A percentile compares a stretch with the other conserved stretches of the same genome.
These are phyloP conservation scores for Sthenelais limicola DNA, from an alignment of 2,888 invertebrate species.

Conservation along the genomic window DNA sequence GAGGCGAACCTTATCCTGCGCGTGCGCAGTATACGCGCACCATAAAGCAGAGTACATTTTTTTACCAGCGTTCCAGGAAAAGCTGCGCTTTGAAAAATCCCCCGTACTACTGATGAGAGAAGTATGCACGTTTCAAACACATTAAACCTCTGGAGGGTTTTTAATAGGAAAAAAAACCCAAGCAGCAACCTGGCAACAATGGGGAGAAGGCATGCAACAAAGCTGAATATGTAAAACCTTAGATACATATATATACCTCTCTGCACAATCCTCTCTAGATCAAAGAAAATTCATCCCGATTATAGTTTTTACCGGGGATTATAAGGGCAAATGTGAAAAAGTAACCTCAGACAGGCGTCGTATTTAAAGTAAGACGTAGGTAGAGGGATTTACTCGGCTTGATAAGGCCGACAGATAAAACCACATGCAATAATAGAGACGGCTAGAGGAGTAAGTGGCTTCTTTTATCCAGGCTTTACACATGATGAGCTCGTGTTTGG, in stretches of 20 bases:
- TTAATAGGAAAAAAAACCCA: slow-evolving; percentile 15
- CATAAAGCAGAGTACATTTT: slow-evolving; percentile 27
- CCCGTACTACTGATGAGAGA: slow-evolving; percentile 1
- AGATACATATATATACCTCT: slow-evolving; percentile 15
- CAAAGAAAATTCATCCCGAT: slow-evolving; percentile 18
- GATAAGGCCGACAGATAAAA: no score
- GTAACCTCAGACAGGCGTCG: no score
- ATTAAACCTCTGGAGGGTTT: slow-evolving; percentile 22
- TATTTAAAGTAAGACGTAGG: no score
- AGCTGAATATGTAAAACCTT: slow-evolving; percentile 17
- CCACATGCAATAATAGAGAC: no score
- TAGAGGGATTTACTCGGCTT: no score
- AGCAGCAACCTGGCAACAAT: slow-evolving; percentile 18
- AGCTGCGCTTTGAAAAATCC: slow-evolving; percentile 32
- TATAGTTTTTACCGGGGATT: slow-evolving; percentile 11
- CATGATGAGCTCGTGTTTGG: no score
- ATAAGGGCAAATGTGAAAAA: no score
- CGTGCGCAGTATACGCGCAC: background rate
- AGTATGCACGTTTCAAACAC: slow-evolving; percentile 29
- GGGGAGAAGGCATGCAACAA: slow-evolving; percentile 4
- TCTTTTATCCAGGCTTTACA: no score
- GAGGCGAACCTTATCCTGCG: no score
- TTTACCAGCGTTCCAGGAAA: slow-evolving; percentile 7
- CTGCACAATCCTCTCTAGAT: slow-evolving; percentile 8
- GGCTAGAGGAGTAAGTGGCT: no score